Conservation (phyloP, 2,888 invertebrate genomes). For the Macrophya annulata region DNA sequence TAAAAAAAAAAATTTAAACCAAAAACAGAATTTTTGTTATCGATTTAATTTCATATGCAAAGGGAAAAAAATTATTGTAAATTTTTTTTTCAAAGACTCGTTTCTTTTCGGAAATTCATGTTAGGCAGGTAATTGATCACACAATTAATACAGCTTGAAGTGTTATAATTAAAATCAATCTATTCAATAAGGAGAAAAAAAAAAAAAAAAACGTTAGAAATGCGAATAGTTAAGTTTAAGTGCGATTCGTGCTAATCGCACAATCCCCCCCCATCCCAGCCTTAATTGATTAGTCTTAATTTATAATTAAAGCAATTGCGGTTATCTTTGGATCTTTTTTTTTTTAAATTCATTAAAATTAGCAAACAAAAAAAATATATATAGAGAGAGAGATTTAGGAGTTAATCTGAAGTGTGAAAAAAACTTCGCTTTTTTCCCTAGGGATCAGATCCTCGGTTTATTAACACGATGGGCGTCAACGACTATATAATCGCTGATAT, state of each 20-base stretch:
- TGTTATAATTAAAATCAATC: background rate
- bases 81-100: too few relatives aligned
- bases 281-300: background rate
- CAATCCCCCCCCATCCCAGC: background rate
- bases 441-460: background rate
- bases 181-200: too few relatives aligned
- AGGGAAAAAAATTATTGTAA: too few relatives aligned
- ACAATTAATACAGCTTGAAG: background rate
- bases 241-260: background rate
- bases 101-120: too few relatives aligned
- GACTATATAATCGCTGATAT: background rate
- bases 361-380: background rate
- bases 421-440: background rate
- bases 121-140: too few relatives aligned
- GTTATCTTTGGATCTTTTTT: background rate
- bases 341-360: too few relatives aligned
- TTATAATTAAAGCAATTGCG: background rate
- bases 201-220: background rate
- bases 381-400: background rate
- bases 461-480: constrained; percentile 26
- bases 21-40: background rate
- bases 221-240: background rate
- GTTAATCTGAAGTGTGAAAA: background rate
- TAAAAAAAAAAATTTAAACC: too few relatives aligned
- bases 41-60: background rate